Conservation (phyloP, 2,797 vertebrate genomes). For the Sitta carolinensis region DNA sequence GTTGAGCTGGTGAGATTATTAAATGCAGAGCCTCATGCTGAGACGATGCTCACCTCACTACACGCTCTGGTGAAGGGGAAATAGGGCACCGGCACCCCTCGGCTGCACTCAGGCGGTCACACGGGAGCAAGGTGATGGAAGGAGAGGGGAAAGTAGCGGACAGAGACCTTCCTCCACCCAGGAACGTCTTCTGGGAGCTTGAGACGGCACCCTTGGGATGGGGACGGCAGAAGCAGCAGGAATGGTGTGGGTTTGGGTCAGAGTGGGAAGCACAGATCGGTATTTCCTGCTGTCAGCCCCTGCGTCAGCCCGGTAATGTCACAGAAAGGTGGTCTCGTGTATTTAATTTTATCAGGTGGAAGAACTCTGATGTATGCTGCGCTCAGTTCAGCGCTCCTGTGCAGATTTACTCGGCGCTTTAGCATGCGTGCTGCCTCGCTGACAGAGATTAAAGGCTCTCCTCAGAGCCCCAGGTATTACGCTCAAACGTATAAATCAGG, state of each 20-base stretch:
- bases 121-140: not conserved
- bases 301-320: not conserved
- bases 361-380: conserved; percentile 18
- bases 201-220: not conserved
- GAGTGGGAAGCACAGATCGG: not conserved
- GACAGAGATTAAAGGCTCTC: conserved; percentile 69
- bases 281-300: not conserved
- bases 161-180: not conserved
- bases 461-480: conserved; percentile 60
- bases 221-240: not conserved
- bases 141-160: fast-evolving
- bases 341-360: conserved; percentile 27
- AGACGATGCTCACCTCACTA: conserved; percentile 38
- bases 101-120: not conserved
- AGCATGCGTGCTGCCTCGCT: conserved; percentile 35
- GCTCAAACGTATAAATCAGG: conserved; percentile 58
- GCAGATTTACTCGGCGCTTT: conserved; percentile 55
- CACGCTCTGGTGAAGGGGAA: conserved; percentile 13
- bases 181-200: not conserved
- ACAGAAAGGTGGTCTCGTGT: conserved; percentile 35
- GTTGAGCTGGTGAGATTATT: conserved; percentile 73
- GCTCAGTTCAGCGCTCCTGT: conserved; percentile 21
- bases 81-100: fast-evolving
- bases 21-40: conserved; percentile 62
- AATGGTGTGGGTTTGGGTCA: not conserved